phyloP scores from a whole-genome alignment of 2,888 invertebrate species.

The Leptura quadrifasciata region DNA sequence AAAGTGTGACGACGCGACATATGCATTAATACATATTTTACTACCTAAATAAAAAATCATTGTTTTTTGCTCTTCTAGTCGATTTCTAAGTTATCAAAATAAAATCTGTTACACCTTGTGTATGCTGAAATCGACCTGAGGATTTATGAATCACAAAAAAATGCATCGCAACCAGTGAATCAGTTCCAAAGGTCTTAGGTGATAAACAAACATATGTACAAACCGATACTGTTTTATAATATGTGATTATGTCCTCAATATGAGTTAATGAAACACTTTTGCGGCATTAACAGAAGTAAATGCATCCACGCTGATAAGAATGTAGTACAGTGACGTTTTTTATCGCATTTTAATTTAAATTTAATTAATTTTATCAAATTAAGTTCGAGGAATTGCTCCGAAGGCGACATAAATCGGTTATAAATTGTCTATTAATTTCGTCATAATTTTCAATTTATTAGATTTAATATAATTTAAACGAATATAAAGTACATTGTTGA shows the following conservation, averaged over 20 bases:
- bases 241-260: background rate
- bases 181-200: too few species aligned
- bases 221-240: too few species aligned
- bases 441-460: constrained; percentile 47
- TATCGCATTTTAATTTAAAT: constrained; percentile 44
- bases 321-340: constrained; percentile 22
- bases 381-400: constrained; percentile 23
- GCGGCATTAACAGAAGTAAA: constrained; percentile 16
- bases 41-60: too few species aligned
- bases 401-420: constrained; percentile 37
- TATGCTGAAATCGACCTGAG: too few species aligned
- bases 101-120: too few species aligned
- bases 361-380: constrained; percentile 45
- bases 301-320: constrained; percentile 4
- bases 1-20: too few species aligned
- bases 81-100: too few species aligned
- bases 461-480: constrained; percentile 33
- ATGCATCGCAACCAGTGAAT: too few species aligned
- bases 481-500: constrained; percentile 60
- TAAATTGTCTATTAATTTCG: constrained; percentile 46
- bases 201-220: too few species aligned
- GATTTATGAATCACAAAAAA: too few species aligned
- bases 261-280: background rate
- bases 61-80: too few species aligned
- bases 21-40: too few species aligned